Evolutionary conservation across 1,140 invertebrate genomes (phyloP).

Genomic region (Prorops nasuta): DNA sequence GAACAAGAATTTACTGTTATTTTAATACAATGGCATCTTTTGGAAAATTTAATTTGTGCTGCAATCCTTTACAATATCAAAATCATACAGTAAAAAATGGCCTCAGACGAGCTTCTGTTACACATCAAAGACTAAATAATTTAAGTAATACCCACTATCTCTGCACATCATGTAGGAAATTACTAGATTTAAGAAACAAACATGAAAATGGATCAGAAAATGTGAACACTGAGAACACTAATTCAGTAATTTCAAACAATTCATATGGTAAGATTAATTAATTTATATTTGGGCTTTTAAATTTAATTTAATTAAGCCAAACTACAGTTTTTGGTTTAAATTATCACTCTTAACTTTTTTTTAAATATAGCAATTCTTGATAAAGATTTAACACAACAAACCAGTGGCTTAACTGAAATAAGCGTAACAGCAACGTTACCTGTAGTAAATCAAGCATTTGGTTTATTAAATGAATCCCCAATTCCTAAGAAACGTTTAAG

Average conservation of each 20-base stretch:
- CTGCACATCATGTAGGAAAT: background rate
- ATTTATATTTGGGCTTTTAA: background rate
- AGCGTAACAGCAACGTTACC: background rate
- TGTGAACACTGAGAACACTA: background rate
- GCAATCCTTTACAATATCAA: background rate
- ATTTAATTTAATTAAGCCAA: too few relatives aligned
- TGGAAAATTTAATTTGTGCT: background rate
- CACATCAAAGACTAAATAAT: background rate
- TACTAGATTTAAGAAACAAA: background rate
- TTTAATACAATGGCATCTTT: too few relatives aligned
- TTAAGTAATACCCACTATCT: background rate
- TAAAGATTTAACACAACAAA: background rate
- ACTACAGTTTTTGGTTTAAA: background rate
- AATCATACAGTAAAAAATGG: background rate
- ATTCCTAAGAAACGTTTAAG: background rate
- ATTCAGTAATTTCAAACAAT: background rate
- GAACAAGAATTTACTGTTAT: too few relatives aligned
- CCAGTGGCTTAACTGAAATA: background rate
- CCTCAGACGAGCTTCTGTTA: background rate
- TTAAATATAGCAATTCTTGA: background rate
- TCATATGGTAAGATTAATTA: background rate
- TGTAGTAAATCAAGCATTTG: background rate
- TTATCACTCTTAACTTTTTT: background rate
- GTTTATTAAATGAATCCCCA: background rate
- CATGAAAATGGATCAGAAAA: background rate